A percentile compares a stretch with the other conserved stretches of the same genome.
These are phyloP conservation scores for Grammomys dolichurus DNA, from an alignment of 2,113 vertebrate species.

Conservation along the genomic window DNA sequence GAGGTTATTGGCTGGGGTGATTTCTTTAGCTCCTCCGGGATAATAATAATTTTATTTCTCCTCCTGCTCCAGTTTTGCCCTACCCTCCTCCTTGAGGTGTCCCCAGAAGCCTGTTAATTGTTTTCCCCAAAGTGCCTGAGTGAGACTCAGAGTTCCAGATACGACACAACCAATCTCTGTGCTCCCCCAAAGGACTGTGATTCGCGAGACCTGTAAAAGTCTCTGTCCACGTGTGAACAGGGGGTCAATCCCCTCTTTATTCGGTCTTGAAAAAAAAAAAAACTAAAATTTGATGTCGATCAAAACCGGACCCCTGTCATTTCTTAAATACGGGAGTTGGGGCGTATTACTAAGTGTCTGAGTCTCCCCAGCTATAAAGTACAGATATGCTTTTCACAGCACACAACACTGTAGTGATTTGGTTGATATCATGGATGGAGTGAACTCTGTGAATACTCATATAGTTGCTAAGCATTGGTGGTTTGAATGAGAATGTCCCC, in stretches of 20 bases:
- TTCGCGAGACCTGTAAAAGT: background rate
- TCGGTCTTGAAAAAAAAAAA: background rate
- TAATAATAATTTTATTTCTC: background rate
- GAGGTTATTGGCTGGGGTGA: background rate
- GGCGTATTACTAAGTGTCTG: background rate
- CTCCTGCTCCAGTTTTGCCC: background rate
- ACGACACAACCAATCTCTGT: background rate
- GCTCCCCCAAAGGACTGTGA: background rate
- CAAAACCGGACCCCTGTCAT: background rate
- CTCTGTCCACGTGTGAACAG: background rate
- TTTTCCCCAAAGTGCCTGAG: background rate
- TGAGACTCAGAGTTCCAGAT: background rate
- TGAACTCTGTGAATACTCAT: background rate
- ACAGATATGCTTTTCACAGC: background rate
- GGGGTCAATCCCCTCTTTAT: background rate
- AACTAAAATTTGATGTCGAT: background rate
- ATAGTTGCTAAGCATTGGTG: background rate
- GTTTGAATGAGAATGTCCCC: background rate
- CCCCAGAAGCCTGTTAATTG: background rate
- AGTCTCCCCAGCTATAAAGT: background rate
- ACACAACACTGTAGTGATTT: background rate
- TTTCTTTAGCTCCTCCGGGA: background rate
- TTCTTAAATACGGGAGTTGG: background rate
- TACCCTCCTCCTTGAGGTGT: background rate
- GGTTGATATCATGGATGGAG: no score